These are phyloP conservation scores for Galago senegalensis DNA, from an alignment of 2,797 vertebrate genomes.

Conservation along the genomic window DNA sequence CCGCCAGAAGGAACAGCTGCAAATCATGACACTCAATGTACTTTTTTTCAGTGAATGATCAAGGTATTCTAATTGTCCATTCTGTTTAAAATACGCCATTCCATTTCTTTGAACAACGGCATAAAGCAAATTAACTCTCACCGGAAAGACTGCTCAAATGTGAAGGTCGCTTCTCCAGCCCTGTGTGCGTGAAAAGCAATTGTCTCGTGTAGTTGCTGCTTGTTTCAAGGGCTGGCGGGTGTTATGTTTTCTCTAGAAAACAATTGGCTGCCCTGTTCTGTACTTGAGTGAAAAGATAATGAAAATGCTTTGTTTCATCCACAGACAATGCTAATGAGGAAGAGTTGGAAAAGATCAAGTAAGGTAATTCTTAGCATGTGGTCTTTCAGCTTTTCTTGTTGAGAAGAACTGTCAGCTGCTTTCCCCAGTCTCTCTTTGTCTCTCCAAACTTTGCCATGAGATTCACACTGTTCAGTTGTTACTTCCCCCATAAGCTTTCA, in stretches of 20 bases:
- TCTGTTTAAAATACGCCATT: constrained; percentile 19
- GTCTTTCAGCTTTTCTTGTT: constrained; percentile 83
- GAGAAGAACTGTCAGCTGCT: constrained; percentile 68
- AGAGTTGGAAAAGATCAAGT: constrained; percentile 99
- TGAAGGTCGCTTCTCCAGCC: constrained; percentile 62
- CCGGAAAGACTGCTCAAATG: constrained; percentile 29
- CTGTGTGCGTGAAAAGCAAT: constrained; percentile 19
- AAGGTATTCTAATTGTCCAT: constrained; percentile 22
- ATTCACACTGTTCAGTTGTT: constrained; percentile 57
- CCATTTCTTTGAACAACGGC: constrained; percentile 30
- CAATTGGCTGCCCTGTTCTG: constrained; percentile 72
- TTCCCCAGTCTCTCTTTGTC: constrained; percentile 67
- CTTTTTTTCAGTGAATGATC: background rate
- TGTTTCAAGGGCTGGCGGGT: constrained; percentile 74
- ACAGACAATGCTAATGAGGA: constrained; percentile 99
- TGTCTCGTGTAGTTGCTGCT: constrained; percentile 68
- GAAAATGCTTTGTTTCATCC: constrained; percentile 98
- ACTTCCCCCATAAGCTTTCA: constrained; percentile 58
- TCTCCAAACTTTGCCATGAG: constrained; percentile 36
- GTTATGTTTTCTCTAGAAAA: constrained; percentile 74
- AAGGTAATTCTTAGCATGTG: constrained; percentile 98
- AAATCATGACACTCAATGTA: background rate
- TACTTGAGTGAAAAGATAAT: constrained; percentile 89
- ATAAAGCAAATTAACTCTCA: background rate
- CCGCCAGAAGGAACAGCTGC: background rate